A percentile compares a stretch with the other conserved stretches of the same genome.
Conservation (phyloP, 2,888 invertebrate species). For the Erannis defoliaria region DNA sequence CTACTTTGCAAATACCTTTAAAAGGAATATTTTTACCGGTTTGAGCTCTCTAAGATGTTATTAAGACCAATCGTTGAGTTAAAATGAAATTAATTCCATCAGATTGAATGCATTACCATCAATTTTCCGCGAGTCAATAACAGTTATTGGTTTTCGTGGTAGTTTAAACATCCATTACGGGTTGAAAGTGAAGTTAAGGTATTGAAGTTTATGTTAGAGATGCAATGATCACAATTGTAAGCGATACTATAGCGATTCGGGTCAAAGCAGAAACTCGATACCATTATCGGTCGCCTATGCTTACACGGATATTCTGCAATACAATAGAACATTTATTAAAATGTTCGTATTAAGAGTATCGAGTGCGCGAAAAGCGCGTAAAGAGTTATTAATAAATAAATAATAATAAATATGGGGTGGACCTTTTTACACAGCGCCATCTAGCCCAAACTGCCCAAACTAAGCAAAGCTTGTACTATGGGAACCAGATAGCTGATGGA, state of each 20-base stretch:
- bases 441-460: too few species aligned
- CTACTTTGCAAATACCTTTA: neutral
- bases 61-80: constrained; percentile 23
- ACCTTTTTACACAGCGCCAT: too few species aligned
- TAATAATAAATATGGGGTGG: too few species aligned
- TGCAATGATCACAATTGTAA: constrained; percentile 10
- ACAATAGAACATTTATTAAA: too few species aligned
- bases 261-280: neutral
- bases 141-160: constrained; percentile 36
- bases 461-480: too few species aligned
- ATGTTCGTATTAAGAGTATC: too few species aligned
- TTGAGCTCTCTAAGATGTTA: constrained; percentile 21
- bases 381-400: too few species aligned
- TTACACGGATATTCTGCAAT: too few species aligned
- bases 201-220: constrained; percentile 25
- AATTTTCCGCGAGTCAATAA: constrained; percentile 33
- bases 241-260: neutral
- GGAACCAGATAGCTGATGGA: too few species aligned
- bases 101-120: constrained; percentile 30
- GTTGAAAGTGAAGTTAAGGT: constrained; percentile 32
- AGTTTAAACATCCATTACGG: constrained; percentile 38
- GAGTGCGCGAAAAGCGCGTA: too few species aligned
- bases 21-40: neutral
- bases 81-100: constrained; percentile 27
- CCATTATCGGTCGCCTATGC: neutral